Base-by-base conservation (phyloP, 2,888 invertebrate species). In the Sarcophaga subvicina region DNA sequence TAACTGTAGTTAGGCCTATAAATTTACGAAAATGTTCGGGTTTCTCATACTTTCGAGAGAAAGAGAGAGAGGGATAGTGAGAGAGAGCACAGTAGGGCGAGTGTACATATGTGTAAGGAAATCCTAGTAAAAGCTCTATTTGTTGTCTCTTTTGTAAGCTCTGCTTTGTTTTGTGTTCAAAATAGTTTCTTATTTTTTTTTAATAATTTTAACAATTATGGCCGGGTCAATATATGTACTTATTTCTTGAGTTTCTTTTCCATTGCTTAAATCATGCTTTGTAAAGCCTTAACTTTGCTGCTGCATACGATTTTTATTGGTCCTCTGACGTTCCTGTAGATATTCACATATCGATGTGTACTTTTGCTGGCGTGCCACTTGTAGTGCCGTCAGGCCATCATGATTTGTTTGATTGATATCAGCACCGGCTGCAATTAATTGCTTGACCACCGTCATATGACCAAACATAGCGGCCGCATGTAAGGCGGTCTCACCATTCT, bases 381-480 rank as follows among this genome's bases (percentile, higher is more conserved):
- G 96, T 77, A 95, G 93, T 22, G 97, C 94, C 0, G 96, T 96
- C 75, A 95, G 94, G 4, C 96, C 96, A 84, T 96, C 97, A 93
- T 96, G 96, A 92, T 97, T 97, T 91, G 95, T 95, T 87, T 96
- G 91, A 88, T 94, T 94, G 69, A 96, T 94, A 94, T 96, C 95
- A 73, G 96, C 95, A 66, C 96, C 96, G 88, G 96, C 95, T 80
- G 95, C 95, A 70, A 97, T 94, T 64, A 98, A 94, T 91, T 96
- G 95, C 91, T 96, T 96, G 81, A 96, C 96, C 73, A 98, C 96
- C 4, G 96, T 94, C 92, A 97, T 94, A 91, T 97, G 97, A 0
- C 98, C 98, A 93, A 97, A 97, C 94, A 98, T 95, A 60, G 97
- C 97, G 4, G 98, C 98, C 71, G 98, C 98, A 94, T 98, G 98